Evolutionary conservation across 1,140 invertebrate genomes (phyloP).

Genomic region (Drosophila persimilis): DNA sequence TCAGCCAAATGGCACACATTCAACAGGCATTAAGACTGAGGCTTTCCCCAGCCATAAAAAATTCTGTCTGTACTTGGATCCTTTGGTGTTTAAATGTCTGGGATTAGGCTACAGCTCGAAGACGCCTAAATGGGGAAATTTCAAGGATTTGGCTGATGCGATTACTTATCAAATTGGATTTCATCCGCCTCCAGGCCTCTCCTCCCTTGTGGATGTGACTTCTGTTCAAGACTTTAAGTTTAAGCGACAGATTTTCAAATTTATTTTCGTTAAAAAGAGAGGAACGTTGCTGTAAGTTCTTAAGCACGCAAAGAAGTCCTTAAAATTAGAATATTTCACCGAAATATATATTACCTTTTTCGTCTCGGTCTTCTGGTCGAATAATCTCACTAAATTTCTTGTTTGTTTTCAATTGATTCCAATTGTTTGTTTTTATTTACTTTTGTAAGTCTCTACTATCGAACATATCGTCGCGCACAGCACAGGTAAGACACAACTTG

Average conservation of each 20-base stretch:
- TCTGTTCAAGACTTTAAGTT: constrained; percentile 28
- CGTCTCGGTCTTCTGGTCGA: constrained; percentile 15
- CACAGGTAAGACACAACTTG: too few relatives aligned
- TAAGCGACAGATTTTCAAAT: too few relatives aligned
- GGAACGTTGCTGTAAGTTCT: too few relatives aligned
- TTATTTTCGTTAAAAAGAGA: too few relatives aligned
- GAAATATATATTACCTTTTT: constrained; percentile 19
- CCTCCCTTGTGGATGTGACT: constrained; percentile 5
- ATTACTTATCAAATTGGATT: constrained; percentile 54
- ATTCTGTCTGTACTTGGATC: constrained; percentile 17
- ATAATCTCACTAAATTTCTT: constrained; percentile 11
- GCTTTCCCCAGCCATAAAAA: constrained; percentile 22
- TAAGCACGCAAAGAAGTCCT: too few relatives aligned
- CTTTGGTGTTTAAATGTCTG: constrained; percentile 39
- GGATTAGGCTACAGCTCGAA: constrained; percentile 31
- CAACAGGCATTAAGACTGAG: constrained; percentile 30
- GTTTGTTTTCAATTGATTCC: too few relatives aligned
- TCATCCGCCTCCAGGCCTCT: constrained; percentile 3
- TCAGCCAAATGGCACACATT: constrained; percentile 36
- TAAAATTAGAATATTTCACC: background rate
- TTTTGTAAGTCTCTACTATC: too few relatives aligned
- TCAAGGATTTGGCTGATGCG: constrained; percentile 43
- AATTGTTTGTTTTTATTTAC: too few relatives aligned
- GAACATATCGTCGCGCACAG: too few relatives aligned
- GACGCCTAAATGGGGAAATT: constrained; percentile 31